A percentile compares a stretch with the other conserved stretches of the same genome.
Conservation (phyloP, 30 jellyfish, hydroid and myxozoan genomes). For the Aurelia coerulea region DNA sequence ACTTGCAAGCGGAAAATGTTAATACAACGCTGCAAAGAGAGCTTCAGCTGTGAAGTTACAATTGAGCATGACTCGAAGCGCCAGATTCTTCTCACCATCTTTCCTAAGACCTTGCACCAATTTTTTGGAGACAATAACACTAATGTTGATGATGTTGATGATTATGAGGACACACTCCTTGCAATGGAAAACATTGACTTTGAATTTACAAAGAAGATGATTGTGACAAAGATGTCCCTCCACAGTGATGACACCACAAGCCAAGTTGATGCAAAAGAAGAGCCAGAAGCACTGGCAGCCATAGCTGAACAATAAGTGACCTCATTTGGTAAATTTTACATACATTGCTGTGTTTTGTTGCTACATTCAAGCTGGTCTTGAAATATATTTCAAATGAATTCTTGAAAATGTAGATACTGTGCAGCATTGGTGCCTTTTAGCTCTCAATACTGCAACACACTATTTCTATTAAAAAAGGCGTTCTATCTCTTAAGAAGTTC, state of each 20-base stretch:
- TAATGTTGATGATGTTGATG: not conserved
- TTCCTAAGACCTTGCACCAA: slow-evolving; percentile 11
- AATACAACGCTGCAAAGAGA: slow-evolving; percentile 9
- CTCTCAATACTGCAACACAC: no score
- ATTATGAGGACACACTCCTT: not conserved
- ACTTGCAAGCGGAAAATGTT: slow-evolving; percentile 9
- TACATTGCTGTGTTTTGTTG: no score
- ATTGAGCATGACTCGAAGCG: not conserved
- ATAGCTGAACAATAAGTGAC: no score
- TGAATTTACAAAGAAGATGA: slow-evolving; percentile 11
- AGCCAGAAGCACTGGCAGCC: no score
- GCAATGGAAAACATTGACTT: slow-evolving; percentile 6
- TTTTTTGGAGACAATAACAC: not conserved
- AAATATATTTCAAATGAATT: no score
- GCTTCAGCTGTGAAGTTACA: not conserved
- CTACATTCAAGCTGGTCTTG: no score
- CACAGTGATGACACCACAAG: not conserved
- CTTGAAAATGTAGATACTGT: no score
- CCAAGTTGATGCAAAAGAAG: no score
- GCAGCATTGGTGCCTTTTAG: no score
- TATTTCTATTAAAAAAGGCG: no score
- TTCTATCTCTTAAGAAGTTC: no score
- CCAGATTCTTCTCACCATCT: not conserved
- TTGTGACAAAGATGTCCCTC: slow-evolving; percentile 16
- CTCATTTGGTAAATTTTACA: no score